Percentiles rank a stretch among this genome's conserved stretches.
Conservation (phyloP, 1,140 invertebrate genomes). For the Battus philenor region DNA sequence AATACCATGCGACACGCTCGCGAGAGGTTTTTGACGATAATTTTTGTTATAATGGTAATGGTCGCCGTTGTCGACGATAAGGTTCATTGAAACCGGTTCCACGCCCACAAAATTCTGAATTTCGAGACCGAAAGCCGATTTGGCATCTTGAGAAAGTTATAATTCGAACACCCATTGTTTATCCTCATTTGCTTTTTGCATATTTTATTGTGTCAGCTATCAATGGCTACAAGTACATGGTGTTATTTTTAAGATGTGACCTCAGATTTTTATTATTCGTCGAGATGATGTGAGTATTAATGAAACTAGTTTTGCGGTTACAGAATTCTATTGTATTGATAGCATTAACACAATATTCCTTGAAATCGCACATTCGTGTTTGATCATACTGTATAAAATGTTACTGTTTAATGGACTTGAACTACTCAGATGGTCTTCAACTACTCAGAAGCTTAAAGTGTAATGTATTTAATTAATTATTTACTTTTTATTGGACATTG, state of each 20-base stretch:
- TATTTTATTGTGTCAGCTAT: constrained; percentile 5
- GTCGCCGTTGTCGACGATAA: constrained; percentile 16
- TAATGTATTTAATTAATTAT: too few relatives aligned
- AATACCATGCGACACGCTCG: constrained; percentile 32
- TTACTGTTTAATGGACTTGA: too few relatives aligned
- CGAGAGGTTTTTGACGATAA: constrained; percentile 22
- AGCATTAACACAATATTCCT: constrained; percentile 19
- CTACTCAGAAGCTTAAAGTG: too few relatives aligned
- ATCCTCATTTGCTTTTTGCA: constrained; percentile 9
- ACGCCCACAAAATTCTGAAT: constrained; percentile 28
- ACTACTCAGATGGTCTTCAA: too few relatives aligned
- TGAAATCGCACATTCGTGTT: constrained; percentile 18
- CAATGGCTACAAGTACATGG: constrained; percentile 9
- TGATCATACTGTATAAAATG: not conserved
- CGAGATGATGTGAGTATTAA: constrained; percentile 14
- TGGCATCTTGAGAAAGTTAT: constrained; percentile 26
- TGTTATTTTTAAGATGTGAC: constrained; percentile 24
- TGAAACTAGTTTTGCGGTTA: constrained; percentile 29
- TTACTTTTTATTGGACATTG: too few relatives aligned
- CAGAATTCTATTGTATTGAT: constrained; percentile 25
- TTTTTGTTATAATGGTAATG: constrained; percentile 19
- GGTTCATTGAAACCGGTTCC: constrained; percentile 23
- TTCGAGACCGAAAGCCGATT: constrained; percentile 10
- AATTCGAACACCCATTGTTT: constrained; percentile 13
- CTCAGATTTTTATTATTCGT: constrained; percentile 26